Evolutionary conservation across 1,140 invertebrate species (phyloP), one percentile per base, ranked within the genome.

Genomic region (Theocolax elegans): DNA sequence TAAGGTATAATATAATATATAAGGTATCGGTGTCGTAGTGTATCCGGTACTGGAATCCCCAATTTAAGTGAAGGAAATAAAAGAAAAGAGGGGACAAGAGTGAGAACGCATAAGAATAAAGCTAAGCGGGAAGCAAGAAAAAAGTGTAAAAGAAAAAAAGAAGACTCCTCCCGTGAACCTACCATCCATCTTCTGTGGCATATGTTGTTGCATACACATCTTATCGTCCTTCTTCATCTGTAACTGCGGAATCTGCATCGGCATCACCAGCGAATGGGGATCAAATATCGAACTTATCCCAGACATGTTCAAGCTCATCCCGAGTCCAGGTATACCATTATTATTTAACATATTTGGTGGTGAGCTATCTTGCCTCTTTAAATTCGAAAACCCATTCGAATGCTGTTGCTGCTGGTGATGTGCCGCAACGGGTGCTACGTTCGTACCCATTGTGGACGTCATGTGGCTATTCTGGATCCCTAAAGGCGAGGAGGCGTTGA

Each of bases 201-300:
- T 72, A 72, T 81, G 81, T 54, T 71, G 68, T 8, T 71, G 68
- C 25, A 86, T 72, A 6, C 82, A 78, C 8, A 83, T 79, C 19
- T 87, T 83, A 15, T 88, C 87, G 3, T 90, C 88, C 72, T 89
- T 87, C 71, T 88, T 89, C 42, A 87, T 87, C 3, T 87, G 72
- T 15, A 87, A 77, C 40, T 88, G 87, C 9, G 60, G 67, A 19
- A 60, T 59, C 46, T 68, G 86, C 77, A 84, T 84, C 13, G 87
- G 85, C 63, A 86, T 81, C 49, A 83, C 74, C 21, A 56, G 6
- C 13, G 59, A 40, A 19, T 70, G 62, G 0, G 90, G 89, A 80
- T 92, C 91, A 71, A 92, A 92, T 69, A 92, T 90, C 2, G 91
- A 91, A n/a, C 86, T 77, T 76, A 88, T 86, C 3, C 85, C 83